These are phyloP conservation scores for Cyclopterus lumpus DNA, from an alignment of 2,797 vertebrate species.

Conservation along the genomic window DNA sequence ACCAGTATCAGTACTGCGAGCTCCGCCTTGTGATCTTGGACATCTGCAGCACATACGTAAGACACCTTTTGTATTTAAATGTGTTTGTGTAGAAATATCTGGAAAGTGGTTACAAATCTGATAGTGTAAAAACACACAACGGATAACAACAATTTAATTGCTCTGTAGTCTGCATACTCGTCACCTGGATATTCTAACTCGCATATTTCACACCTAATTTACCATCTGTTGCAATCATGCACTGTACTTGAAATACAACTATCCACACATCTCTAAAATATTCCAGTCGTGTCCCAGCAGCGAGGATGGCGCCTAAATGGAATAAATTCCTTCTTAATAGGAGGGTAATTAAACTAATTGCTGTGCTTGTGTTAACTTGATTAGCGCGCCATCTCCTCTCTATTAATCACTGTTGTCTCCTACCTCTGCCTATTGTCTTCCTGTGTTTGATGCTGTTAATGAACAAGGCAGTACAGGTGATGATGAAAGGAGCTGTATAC, in stretches of 20 bases:
- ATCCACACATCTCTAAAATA: slow-evolving; percentile 22
- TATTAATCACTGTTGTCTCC: slow-evolving; percentile 54
- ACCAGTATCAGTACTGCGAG: slow-evolving; percentile 89
- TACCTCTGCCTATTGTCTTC: slow-evolving; percentile 43
- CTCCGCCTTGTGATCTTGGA: slow-evolving; percentile 89
- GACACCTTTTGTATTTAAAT: slow-evolving; percentile 2
- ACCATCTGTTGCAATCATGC: background rate
- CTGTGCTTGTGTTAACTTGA: slow-evolving; percentile 60
- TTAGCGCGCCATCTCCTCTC: slow-evolving; percentile 41
- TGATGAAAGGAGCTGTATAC: slow-evolving; percentile 61
- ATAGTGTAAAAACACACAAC: background rate
- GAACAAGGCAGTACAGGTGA: slow-evolving; percentile 47
- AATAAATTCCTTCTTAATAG: slow-evolving; percentile 54
- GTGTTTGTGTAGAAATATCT: background rate
- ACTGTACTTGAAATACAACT: slow-evolving; percentile 18
- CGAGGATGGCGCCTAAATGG: slow-evolving; percentile 24
- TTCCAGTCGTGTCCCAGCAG: slow-evolving; percentile 39
- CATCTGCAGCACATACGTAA: slow-evolving; percentile 89
- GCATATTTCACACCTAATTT: background rate
- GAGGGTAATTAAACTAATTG: slow-evolving; percentile 67
- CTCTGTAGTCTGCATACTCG: background rate
- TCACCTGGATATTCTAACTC: slow-evolving; percentile 2
- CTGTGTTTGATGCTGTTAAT: slow-evolving; percentile 62
- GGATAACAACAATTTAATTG: background rate
- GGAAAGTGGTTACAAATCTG: background rate